Conservation (phyloP, 2,797 vertebrate species). For the Chelon labrosus region DNA sequence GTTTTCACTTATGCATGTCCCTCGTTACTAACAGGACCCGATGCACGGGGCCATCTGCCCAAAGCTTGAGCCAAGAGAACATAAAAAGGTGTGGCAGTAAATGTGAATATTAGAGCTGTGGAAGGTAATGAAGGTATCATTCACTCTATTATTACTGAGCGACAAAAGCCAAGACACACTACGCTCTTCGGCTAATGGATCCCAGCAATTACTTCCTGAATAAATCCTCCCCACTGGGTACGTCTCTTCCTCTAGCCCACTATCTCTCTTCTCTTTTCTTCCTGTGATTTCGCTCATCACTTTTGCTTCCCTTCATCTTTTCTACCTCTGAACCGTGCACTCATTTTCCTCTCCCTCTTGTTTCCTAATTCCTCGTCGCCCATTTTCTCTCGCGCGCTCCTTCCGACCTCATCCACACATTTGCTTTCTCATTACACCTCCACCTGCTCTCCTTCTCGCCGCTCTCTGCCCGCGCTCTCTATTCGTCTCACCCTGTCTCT, state of each 20-base stretch:
- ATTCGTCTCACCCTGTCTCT: neutral
- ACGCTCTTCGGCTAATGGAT: constrained; percentile 45
- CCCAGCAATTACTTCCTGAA: constrained; percentile 42
- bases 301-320: constrained; percentile 26
- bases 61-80: constrained; percentile 25
- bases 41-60: constrained; percentile 34
- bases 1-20: constrained; percentile 3
- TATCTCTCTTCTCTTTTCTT: neutral
- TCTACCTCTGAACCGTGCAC: neutral
- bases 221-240: constrained; percentile 35
- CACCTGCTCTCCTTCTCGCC: constrained; percentile 11
- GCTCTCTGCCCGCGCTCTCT: neutral
- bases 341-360: neutral
- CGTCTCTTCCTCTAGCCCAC: constrained; percentile 2
- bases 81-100: constrained; percentile 20
- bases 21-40: constrained; percentile 17
- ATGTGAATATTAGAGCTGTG: constrained; percentile 17
- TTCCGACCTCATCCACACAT: constrained; percentile 7
- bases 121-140: constrained; percentile 53
- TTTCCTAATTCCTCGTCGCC: neutral
- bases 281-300: constrained; percentile 9
- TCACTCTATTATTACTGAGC: constrained; percentile 38
- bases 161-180: constrained; percentile 46
- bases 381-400: constrained; percentile 6
- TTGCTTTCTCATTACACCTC: constrained; percentile 27